These are phyloP conservation scores for Oscheius sp. DNA, from an alignment of 2,888 invertebrate genomes.

Conservation along the genomic window DNA sequence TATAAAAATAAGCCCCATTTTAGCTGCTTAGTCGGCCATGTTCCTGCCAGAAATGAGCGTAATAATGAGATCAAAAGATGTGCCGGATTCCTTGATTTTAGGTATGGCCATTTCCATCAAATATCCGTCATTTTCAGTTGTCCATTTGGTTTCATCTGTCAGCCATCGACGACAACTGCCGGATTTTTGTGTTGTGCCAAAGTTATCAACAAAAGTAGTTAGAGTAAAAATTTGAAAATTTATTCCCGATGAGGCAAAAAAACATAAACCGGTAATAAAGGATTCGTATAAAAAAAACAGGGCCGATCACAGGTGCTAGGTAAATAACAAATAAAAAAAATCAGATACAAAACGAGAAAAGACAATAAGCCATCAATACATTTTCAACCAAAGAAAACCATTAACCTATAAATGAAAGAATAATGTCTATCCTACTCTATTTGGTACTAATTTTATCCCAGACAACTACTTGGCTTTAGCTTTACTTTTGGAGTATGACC, in stretches of 20 bases:
- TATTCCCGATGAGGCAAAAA: neutral
- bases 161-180: constrained; percentile 54
- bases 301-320: no score
- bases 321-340: neutral
- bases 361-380: neutral
- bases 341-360: neutral
- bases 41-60: constrained; percentile 39
- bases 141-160: constrained; percentile 57
- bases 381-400: neutral
- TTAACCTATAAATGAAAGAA: neutral
- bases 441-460: no score
- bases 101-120: constrained; percentile 13
- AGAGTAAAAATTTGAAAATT: neutral
- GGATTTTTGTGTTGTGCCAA: constrained; percentile 54
- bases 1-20: neutral
- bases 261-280: neutral
- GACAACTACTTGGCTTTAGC: neutral
- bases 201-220: neutral
- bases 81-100: constrained; percentile 45
- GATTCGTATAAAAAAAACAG: no score
- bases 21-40: constrained; percentile 44
- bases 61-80: constrained; percentile 46
- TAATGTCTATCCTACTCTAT: no score
- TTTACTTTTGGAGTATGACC: neutral
- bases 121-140: constrained; percentile 45